These are phyloP conservation scores for Clusia tigrina DNA, from an alignment of 2,888 invertebrate species.

Conservation along the genomic window DNA sequence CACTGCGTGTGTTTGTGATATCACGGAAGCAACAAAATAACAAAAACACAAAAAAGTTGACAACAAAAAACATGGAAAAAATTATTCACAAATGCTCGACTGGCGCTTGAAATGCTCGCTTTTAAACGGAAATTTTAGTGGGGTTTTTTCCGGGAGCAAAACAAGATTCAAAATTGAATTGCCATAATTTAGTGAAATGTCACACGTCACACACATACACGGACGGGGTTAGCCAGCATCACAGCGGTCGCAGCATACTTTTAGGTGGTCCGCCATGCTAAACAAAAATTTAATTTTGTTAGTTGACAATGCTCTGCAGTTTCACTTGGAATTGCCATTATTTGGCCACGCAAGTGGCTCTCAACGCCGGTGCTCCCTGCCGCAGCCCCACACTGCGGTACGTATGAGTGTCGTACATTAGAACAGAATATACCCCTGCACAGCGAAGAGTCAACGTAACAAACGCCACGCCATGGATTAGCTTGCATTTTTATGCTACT, in stretches of 20 bases:
- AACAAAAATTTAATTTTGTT: constrained; percentile 10
- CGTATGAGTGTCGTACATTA: not conserved
- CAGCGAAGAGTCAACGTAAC: constrained; percentile 1
- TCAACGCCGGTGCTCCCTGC: not conserved
- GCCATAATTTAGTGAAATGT: not conserved
- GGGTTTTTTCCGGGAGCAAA: too few relatives aligned
- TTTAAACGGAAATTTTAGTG: not conserved
- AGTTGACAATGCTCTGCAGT: not conserved
- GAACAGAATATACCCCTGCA: not conserved
- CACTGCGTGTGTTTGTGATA: not conserved
- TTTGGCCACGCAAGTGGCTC: not conserved
- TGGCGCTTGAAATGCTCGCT: not conserved
- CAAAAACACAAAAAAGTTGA: not conserved
- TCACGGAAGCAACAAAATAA: not conserved
- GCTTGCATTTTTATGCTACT: constrained; percentile 4
- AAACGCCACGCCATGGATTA: not conserved
- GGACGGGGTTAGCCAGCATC: not conserved
- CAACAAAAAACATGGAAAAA: not conserved
- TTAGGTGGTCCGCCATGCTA: not conserved
- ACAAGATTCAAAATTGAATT: too few relatives aligned
- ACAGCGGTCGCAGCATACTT: constrained; percentile 1
- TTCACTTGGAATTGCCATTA: not conserved
- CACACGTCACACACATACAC: constrained; percentile 2
- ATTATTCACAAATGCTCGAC: not conserved
- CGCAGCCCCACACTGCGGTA: not conserved